A percentile compares a stretch with the other conserved stretches of the same genome.
These are phyloP conservation scores for Macrotus californicus DNA, from an alignment of 2,113 vertebrate species.

Conservation along the genomic window DNA sequence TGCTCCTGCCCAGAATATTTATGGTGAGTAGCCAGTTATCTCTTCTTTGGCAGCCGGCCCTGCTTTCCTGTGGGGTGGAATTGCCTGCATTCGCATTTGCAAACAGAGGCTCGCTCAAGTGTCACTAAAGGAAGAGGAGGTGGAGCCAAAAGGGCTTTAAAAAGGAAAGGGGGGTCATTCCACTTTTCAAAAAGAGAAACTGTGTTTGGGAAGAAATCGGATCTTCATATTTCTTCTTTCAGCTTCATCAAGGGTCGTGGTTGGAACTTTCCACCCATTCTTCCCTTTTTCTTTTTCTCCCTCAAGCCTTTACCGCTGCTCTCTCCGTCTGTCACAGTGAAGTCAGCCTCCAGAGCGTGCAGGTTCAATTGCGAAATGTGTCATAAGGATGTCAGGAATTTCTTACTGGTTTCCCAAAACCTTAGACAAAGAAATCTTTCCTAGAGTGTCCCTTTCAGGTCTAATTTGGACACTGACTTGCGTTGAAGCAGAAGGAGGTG, in stretches of 20 bases:
- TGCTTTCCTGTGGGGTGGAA: slow-evolving; percentile 56
- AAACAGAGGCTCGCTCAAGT: slow-evolving; percentile 79
- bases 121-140: slow-evolving; percentile 78
- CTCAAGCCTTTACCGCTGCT: slow-evolving; percentile 28
- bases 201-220: not conserved
- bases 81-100: slow-evolving; percentile 77
- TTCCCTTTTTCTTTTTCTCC: not conserved
- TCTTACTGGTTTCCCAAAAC: slow-evolving; percentile 91
- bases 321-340: slow-evolving; percentile 27
- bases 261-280: slow-evolving; percentile 41
- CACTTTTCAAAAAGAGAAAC: slow-evolving; percentile 61
- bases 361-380: slow-evolving; percentile 86
- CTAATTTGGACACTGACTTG: slow-evolving; percentile 57
- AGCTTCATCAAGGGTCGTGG: not conserved
- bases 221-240: slow-evolving; percentile 43
- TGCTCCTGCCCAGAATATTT: slow-evolving; percentile 56
- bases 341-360: slow-evolving; percentile 46
- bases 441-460: not conserved
- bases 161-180: slow-evolving; percentile 70
- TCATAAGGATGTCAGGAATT: slow-evolving; percentile 91
- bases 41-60: slow-evolving; percentile 75
- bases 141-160: slow-evolving; percentile 79
- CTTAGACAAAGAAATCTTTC: slow-evolving; percentile 17
- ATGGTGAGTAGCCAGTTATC: slow-evolving; percentile 70
- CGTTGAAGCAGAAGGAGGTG: slow-evolving; percentile 60